Conservation (phyloP, 2,888 invertebrate genomes). For the Macaria notata region DNA sequence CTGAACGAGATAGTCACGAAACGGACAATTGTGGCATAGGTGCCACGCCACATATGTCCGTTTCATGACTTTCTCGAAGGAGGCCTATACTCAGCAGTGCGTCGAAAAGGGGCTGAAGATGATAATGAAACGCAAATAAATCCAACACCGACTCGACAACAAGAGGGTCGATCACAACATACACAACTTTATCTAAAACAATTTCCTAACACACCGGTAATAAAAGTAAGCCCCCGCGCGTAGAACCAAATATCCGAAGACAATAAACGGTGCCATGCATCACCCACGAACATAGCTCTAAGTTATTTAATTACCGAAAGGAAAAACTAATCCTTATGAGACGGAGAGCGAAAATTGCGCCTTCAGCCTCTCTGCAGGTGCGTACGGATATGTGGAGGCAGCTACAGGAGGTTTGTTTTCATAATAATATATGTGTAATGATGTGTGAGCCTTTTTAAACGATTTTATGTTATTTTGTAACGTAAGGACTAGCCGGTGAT, state of each 20-base stretch:
- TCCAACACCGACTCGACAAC: too few species aligned
- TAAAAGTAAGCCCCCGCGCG: slow-evolving; percentile 32
- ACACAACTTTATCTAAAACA: not conserved
- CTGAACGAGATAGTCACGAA: not conserved
- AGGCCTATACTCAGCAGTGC: too few species aligned
- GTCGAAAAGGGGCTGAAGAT: too few species aligned
- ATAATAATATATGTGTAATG: too few species aligned
- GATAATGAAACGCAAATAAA: too few species aligned
- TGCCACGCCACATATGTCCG: not conserved
- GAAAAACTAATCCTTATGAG: slow-evolving; percentile 79
- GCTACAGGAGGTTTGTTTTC: slow-evolving; percentile 54
- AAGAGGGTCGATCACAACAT: not conserved
- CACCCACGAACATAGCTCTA: slow-evolving; percentile 75
- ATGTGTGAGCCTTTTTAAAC: too few species aligned
- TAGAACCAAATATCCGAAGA: slow-evolving; percentile 37
- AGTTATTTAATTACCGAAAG: slow-evolving; percentile 81
- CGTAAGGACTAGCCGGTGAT: too few species aligned
- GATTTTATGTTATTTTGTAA: too few species aligned
- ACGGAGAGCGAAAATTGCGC: slow-evolving; percentile 71
- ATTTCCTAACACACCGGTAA: slow-evolving; percentile 20
- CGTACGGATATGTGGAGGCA: slow-evolving; percentile 47
- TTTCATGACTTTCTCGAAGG: too few species aligned
- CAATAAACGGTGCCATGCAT: slow-evolving; percentile 78
- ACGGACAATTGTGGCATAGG: not conserved
- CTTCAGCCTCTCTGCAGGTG: slow-evolving; percentile 65